Conservation (phyloP, 2,797 vertebrate genomes). For the Scleropages formosus region DNA sequence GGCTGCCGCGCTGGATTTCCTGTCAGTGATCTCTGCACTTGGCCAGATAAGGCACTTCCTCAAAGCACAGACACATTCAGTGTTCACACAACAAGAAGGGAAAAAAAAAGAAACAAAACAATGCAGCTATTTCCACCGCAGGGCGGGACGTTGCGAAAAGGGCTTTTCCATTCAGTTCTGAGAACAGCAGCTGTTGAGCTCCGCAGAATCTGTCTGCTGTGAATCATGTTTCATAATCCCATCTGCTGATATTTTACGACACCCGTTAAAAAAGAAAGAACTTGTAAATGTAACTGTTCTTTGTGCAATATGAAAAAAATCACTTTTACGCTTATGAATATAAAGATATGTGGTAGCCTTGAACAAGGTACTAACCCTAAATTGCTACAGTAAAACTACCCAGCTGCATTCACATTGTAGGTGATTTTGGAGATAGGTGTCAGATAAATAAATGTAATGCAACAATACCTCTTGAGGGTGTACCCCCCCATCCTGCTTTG, state of each 20-base stretch:
- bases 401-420: too few species aligned
- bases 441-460: too few species aligned
- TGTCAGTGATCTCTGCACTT: constrained; percentile 22
- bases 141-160: not conserved
- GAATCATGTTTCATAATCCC: too few species aligned
- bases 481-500: too few species aligned
- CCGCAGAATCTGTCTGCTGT: not conserved
- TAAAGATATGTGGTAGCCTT: too few species aligned
- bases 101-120: not conserved
- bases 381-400: too few species aligned
- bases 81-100: not conserved
- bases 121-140: not conserved
- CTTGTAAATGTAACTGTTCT: too few species aligned
- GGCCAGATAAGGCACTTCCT: constrained; percentile 31
- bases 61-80: not conserved
- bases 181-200: not conserved
- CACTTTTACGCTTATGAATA: too few species aligned
- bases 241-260: not conserved
- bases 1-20: not conserved
- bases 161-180: not conserved
- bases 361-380: too few species aligned
- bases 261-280: not conserved
- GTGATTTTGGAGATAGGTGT: too few species aligned
- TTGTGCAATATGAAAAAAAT: too few species aligned
- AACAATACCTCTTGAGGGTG: too few species aligned